Evolutionary conservation across 2,888 invertebrate species (phyloP), one percentile per base, ranked within the genome.

Genomic region (Marasmarcha lunaedactyla): DNA sequence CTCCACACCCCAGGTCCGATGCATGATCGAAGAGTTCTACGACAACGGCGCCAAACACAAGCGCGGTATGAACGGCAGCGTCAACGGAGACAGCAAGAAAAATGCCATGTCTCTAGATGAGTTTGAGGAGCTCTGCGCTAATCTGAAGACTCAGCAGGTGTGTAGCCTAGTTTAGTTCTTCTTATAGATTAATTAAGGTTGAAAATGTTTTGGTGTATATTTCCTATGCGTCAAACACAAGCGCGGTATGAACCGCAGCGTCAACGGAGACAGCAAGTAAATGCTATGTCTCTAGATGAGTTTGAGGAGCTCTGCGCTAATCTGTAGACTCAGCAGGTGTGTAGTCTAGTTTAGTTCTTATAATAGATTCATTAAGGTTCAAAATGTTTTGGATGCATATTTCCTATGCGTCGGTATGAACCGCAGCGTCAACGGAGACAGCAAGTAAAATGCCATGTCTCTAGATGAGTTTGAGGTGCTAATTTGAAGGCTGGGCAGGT

Each of bases 271-370:
- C 49, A 85, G 88, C 12, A 87, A 89, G 52, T 87, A 87, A 95
- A 94, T 40, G 91, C 90, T 64, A 84, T 99, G 47, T 91, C 92
- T 14, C 91, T 94, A 60, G 87, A 89, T 9, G 97, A 98, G 77
- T 99, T 99, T 65, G 92, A 95, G 76, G 89, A 90, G 76, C 84
- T 99, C 11, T 97, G 95, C 73, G 87, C 88, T 42, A 93, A 94
- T 54, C 85, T 98, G 41, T 93, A 94, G 69, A 90, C 94, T 30
- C 93, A 92, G 69, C 97, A 97, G 85, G 87, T 79, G 45, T 49
- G 30, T 36, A 20, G n/a, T n/a, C n/a, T n/a, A n/a, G n/a, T n/a
- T n/a, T n/a, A n/a, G n/a, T n/a, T n/a, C n/a, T n/a, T n/a, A n/a
- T n/a, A n/a, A n/a, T n/a, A n/a, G n/a, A n/a, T n/a, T n/a, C n/a